Base-by-base conservation (phyloP, 2,113 vertebrate species). In the Scalopus aquaticus region DNA sequence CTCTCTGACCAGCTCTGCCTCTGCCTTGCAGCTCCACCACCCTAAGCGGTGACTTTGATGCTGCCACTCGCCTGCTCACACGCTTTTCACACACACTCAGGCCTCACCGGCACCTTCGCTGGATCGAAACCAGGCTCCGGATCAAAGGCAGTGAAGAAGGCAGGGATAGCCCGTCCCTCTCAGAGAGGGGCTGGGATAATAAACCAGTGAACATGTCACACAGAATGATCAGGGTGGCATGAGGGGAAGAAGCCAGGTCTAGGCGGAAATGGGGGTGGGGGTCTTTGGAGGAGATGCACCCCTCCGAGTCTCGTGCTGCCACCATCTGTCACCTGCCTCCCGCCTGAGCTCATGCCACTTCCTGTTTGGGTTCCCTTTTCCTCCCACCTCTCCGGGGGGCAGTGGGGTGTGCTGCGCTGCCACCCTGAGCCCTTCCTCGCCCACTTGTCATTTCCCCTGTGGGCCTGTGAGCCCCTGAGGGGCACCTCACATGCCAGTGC, bases 91-190 rank as follows among this genome's bases (percentile, higher is more conserved):
- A n/a, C 22, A 9, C 4, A 13, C 19, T 5, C 8, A 5, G 4
- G 37, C 32, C 62, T 88, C 37, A n/a, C 84, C 24, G 19, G 77
- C 19, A 56, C 46, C n/a, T n/a, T n/a, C n/a, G n/a, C n/a, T n/a
- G n/a, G n/a, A n/a, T n/a, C n/a, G n/a, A n/a, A n/a, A n/a, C 65
- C 1, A 0, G 42, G 35, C 54, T 11, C 35, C 3, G 64, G 5
- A 11, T 32, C 8, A n/a, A 69, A 16, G 58, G 37, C 19, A 5
- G 32, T 2, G 32, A 64, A 65, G 5, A 37, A 19, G 46, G 11
- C 0, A 0, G 17, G 3, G 1, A n/a, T 9, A 15, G 4, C 30
- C 44, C 11, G 20, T 78, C n/a, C n/a, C 32, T 32, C 24, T 6
- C 4, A 6, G 13, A 86, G 30, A 22, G 37, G 49, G 65, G 3